Conservation (phyloP, 1,140 invertebrate genomes). For the Macrocentrus cingulum region DNA sequence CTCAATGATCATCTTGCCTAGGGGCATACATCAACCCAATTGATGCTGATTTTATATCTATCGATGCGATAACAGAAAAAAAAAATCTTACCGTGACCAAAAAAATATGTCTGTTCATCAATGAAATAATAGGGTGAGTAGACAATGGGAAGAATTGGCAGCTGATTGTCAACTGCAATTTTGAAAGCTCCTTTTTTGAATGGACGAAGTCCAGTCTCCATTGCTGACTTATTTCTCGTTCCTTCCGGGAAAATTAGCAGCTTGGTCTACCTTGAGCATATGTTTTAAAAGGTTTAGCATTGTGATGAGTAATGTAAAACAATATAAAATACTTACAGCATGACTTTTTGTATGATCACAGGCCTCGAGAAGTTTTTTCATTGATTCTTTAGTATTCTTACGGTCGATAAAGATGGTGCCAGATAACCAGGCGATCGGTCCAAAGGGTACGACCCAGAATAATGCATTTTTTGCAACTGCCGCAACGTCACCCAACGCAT, state of each 20-base stretch:
- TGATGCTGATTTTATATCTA: too few species aligned
- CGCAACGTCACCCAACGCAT: conserved; percentile 54
- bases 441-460: conserved; percentile 64
- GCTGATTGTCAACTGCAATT: conserved; percentile 70
- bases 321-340: conserved; percentile 34
- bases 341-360: conserved; percentile 47
- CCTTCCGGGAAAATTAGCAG: conserved; percentile 67
- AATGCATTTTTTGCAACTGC: conserved; percentile 64
- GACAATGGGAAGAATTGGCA: conserved; percentile 73
- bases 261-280: conserved; percentile 58
- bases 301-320: neutral
- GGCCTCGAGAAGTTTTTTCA: conserved; percentile 54
- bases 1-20: conserved; percentile 59
- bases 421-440: conserved; percentile 61
- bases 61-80: too few species aligned
- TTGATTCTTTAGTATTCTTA: conserved; percentile 52
- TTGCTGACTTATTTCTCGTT: conserved; percentile 34
- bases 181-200: conserved; percentile 79
- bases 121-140: conserved; percentile 71
- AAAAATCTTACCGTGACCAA: conserved; percentile 52
- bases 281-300: conserved; percentile 7
- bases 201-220: conserved; percentile 54
- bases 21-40: too few species aligned
- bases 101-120: conserved; percentile 58
- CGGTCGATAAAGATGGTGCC: conserved; percentile 66